Evolutionary conservation across 2,113 vertebrate species (phyloP).

Genomic region (Corydoras maculifer): DNA sequence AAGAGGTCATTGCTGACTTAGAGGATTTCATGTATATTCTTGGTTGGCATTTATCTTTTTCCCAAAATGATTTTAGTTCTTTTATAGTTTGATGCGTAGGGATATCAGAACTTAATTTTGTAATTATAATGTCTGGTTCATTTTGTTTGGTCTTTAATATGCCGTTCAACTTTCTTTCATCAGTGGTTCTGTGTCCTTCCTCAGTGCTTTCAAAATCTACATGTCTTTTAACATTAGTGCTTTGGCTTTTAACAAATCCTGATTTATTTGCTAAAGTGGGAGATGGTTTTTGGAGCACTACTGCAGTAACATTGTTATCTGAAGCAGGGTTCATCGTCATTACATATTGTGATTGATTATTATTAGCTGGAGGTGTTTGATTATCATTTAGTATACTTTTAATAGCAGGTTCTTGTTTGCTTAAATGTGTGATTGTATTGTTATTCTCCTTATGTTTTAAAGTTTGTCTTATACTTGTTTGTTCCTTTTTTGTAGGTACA

Average conservation of each 20-base stretch:
- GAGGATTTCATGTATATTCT: conserved; percentile 43
- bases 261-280: conserved; percentile 3
- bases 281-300: conserved; percentile 16
- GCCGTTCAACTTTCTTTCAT: neutral
- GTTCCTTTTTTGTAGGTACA: conserved; percentile 6
- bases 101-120: conserved; percentile 1
- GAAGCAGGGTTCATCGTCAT: neutral
- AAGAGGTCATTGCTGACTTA: conserved; percentile 38
- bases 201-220: conserved; percentile 3
- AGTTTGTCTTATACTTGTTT: neutral
- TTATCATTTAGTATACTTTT: conserved; percentile 7
- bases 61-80: conserved; percentile 85
- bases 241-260: neutral
- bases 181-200: neutral
- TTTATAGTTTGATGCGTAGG: conserved; percentile 54
- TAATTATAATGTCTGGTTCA: conserved; percentile 6
- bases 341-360: conserved; percentile 22
- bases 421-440: neutral
- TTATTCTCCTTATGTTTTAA: neutral
- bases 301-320: conserved; percentile 1
- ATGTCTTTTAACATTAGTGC: neutral
- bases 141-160: neutral
- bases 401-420: conserved; percentile 2
- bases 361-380: neutral
- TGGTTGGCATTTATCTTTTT: conserved; percentile 61